Base-by-base conservation (phyloP, 2,797 vertebrate species). In the Buceros bicornis region DNA sequence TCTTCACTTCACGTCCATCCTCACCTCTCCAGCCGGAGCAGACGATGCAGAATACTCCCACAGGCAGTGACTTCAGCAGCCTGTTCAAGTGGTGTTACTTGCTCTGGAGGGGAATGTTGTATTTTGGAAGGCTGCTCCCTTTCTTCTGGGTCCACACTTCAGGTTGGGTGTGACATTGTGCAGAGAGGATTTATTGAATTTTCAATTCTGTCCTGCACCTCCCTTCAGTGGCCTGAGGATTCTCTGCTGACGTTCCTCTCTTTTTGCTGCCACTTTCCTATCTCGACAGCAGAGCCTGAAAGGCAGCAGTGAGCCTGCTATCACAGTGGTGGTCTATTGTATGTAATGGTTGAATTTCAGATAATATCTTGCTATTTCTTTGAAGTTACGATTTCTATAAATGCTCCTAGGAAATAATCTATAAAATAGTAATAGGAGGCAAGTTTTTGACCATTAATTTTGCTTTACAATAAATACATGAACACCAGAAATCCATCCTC, bases 341-440 rank as follows among this genome's bases (percentile, higher is more conserved):
- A 40, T 24, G 57, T 5, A 60, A 47, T 18, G 29, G 48, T 16
- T 81, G 90, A 93, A 54, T 90, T 95, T 33, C 85, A 84, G 19
- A 78, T 62, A 76, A 87, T 74, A 54, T 76, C 47, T 96, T 92
- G 83, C 71, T 92, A 50, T 26, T 80, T 89, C 50, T 92, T 95
- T 89, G 54, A 82, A 78, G 61, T 61, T 51, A 57, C 10, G 18
- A 83, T 40, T 82, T 62, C 28, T 93, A 81, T 58, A 77, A 96
- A 94, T 28, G 45, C 58, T 93, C 33, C 67, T 92, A 93, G 91
- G 85, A 91, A 95, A 94, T 64, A 73, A 81, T 81, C 60, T 60
- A 70, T 87, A 88, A 6, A 65, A 81, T 6, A 53, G 37, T 67
- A 86, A n/a, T 29, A 33, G 76, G 94, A 57, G 18, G 28, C 8